A percentile compares a stretch with the other conserved stretches of the same genome.
These are phyloP conservation scores for Oreochromis aureus DNA, from an alignment of 2,113 vertebrate genomes.

Conservation along the genomic window DNA sequence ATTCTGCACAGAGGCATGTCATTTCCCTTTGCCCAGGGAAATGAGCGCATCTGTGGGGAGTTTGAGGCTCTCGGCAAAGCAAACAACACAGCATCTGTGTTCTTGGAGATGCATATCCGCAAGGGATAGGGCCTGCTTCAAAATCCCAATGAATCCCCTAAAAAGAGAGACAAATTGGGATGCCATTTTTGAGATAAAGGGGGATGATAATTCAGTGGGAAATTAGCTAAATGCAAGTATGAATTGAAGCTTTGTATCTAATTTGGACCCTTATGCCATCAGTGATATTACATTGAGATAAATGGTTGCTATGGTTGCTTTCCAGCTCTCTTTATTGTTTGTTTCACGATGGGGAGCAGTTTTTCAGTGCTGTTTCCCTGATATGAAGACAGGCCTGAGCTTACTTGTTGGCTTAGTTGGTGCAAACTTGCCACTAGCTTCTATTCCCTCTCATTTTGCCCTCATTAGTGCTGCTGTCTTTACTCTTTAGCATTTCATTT, in stretches of 20 bases:
- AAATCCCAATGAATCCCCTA: slow-evolving; percentile 17
- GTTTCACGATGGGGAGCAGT: background rate
- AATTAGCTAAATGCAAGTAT: slow-evolving; percentile 43
- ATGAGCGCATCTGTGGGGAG: slow-evolving; percentile 41
- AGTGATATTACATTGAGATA: slow-evolving; percentile 18
- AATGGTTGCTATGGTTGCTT: slow-evolving; percentile 40
- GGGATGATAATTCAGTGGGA: slow-evolving; percentile 31
- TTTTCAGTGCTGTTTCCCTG: background rate
- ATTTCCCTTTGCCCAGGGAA: slow-evolving; percentile 31
- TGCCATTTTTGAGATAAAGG: slow-evolving; percentile 34
- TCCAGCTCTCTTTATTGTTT: background rate
- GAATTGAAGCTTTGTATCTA: slow-evolving; percentile 32
- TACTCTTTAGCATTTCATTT: background rate
- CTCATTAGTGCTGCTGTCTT: background rate
- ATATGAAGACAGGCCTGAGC: slow-evolving; percentile 4
- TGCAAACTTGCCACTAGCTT: background rate
- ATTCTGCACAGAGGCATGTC: slow-evolving; percentile 19
- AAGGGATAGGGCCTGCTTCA: background rate
- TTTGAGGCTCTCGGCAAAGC: background rate
- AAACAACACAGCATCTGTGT: slow-evolving; percentile 51
- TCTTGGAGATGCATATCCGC: slow-evolving; percentile 35
- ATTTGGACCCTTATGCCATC: slow-evolving; percentile 25
- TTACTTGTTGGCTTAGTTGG: background rate
- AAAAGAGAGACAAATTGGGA: slow-evolving; percentile 34
- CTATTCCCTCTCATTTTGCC: background rate